Conservation (phyloP, 2,797 vertebrate genomes). For the Megaceryle alcyon region DNA sequence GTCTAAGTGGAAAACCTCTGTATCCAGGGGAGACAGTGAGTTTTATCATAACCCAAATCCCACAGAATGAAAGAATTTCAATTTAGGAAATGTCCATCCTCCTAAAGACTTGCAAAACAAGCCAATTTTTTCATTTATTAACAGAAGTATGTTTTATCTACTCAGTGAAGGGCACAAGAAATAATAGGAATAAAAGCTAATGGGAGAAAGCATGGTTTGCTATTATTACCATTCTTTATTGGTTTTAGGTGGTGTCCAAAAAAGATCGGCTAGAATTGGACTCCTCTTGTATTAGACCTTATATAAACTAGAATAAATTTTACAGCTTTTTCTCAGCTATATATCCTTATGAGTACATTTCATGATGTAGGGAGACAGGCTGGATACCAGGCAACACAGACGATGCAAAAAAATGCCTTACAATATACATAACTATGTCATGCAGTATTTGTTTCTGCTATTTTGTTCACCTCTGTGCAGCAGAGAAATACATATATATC, state of each 20-base stretch:
- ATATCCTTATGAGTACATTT: neutral
- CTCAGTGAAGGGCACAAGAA: neutral
- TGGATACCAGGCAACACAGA: neutral
- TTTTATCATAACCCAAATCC: neutral
- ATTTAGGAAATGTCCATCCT: neutral
- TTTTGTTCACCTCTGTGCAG: neutral
- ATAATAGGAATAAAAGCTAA: neutral
- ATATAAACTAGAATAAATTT: neutral
- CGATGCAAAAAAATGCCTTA: neutral
- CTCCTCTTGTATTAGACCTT: neutral
- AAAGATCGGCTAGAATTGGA: neutral
- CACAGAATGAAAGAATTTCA: neutral
- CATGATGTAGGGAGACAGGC: neutral
- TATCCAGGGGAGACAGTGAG: neutral
- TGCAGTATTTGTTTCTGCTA: neutral
- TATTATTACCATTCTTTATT: neutral
- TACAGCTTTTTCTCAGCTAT: neutral
- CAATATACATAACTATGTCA: neutral
- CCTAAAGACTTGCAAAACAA: neutral
- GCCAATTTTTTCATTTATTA: neutral
- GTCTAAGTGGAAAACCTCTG: neutral
- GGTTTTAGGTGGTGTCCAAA: neutral
- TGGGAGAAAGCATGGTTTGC: neutral
- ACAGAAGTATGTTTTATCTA: neutral
- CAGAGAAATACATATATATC: neutral